Evolutionary conservation across 2,113 vertebrate genomes (phyloP), one percentile per base, ranked within the genome.

Genomic region (Perca flavescens): DNA sequence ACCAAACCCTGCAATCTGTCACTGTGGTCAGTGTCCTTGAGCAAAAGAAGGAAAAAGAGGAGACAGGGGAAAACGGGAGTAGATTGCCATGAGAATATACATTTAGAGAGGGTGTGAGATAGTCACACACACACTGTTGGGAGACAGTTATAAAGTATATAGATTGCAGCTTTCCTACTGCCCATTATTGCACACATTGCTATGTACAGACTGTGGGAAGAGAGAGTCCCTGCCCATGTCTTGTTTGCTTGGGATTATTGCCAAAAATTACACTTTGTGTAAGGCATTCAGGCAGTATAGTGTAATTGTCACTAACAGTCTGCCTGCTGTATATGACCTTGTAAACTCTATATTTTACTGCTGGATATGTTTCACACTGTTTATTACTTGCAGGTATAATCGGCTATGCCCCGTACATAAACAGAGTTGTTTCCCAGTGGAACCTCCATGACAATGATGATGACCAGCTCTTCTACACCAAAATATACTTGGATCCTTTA

Each of bases 401-500:
- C 73, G 98, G 98, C 76, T 99, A 97, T 66, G 96, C 96, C 53
- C 94, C 97, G 0, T 94, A 94, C 83, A 74, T 99, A 87, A 95
- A 96, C 87, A 95, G 85, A 68, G 93, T 99, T 25, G 96, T 98
- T 74, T 96, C 97, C 15, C 95, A 97, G 47, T 99, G 98, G 98
- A 92, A 96, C 86, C 96, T 99, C 61, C 97, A 99, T 31, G 98
- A 99, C 91, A 99, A 97, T 71, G 98, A 99, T 57, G 98, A 99
- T 25, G 98, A 99, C 91, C 98, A 99, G 89, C 97, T 99, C 36
- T 99, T 99, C 91, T 99, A 99, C 89, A 98, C 98, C 16, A 99
- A 99, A 94, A 95, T 98, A 90, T 99, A 98, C 79, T 67, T 99
- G 91, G 96, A 99, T 80, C 95, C 96, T 19, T 71, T 95, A 77